A percentile compares a stretch with the other conserved stretches of the same genome.
These are phyloP conservation scores for Drosophila parvula DNA, from an alignment of 1,140 invertebrate species.

Conservation along the genomic window DNA sequence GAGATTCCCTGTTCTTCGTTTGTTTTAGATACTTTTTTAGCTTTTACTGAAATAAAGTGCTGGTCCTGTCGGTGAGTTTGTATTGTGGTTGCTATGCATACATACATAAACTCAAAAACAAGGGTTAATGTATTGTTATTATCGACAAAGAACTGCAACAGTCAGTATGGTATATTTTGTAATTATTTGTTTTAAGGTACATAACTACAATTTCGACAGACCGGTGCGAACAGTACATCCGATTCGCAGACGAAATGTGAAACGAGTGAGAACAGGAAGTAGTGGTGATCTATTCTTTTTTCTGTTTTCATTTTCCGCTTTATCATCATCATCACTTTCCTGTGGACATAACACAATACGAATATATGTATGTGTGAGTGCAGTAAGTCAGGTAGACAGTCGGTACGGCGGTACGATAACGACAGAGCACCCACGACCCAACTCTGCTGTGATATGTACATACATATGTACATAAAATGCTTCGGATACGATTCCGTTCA, in stretches of 20 bases:
- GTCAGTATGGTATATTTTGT: not conserved
- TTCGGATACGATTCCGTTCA: not conserved
- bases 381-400: conserved; percentile 11
- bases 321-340: conserved; percentile 10
- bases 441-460: not conserved
- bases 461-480: not conserved
- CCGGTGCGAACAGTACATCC: conserved; percentile 5
- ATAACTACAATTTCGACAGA: not conserved
- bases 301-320: conserved; percentile 1
- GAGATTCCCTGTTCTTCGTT: not conserved
- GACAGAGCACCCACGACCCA: not conserved
- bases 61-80: not conserved
- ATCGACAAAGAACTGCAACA: not conserved
- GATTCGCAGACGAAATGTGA: not conserved
- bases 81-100: conserved; percentile 29
- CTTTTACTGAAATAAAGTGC: conserved; percentile 21
- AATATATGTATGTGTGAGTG: not conserved
- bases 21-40: conserved; percentile 12
- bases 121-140: conserved; percentile 5
- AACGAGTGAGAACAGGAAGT: conserved; percentile 4
- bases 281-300: not conserved
- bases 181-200: not conserved
- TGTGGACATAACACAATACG: conserved; percentile 12
- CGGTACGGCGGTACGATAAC: conserved; percentile 3
- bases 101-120: not conserved